Conservation (phyloP, 2,113 vertebrate genomes). For the Nothocercus nigrocapillus region DNA sequence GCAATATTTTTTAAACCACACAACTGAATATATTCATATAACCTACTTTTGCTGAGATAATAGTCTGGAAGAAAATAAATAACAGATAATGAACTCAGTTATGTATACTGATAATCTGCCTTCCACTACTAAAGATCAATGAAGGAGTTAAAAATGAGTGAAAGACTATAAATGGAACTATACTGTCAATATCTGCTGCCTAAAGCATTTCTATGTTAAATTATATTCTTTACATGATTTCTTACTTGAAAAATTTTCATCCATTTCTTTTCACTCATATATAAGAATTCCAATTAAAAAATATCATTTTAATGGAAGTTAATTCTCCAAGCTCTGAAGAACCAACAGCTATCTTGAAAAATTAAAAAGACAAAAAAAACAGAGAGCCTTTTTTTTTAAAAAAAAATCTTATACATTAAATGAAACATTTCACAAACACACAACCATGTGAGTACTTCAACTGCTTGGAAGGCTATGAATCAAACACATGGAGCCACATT, state of each 20-base stretch:
- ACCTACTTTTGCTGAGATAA: neutral
- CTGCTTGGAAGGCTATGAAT: neutral
- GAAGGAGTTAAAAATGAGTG: neutral
- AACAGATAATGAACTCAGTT: neutral
- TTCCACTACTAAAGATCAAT: neutral
- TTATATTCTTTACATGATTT: neutral
- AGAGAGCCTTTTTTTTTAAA: neutral
- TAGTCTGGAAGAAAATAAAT: neutral
- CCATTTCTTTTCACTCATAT: neutral
- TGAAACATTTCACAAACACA: neutral
- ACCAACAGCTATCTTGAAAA: neutral
- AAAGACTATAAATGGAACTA: neutral
- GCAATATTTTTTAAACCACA: neutral
- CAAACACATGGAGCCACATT: neutral
- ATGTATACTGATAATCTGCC: neutral
- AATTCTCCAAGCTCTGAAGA: neutral
- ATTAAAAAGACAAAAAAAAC: neutral
- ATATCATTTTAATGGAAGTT: neutral
- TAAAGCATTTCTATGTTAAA: neutral
- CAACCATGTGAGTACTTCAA: neutral
- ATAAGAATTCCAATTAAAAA: neutral
- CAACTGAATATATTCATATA: neutral
- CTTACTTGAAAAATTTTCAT: neutral
- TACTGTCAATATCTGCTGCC: neutral
- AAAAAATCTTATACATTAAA: neutral